These are phyloP conservation scores for Thamnophis elegans DNA, from an alignment of 2,797 vertebrate genomes.

Conservation along the genomic window DNA sequence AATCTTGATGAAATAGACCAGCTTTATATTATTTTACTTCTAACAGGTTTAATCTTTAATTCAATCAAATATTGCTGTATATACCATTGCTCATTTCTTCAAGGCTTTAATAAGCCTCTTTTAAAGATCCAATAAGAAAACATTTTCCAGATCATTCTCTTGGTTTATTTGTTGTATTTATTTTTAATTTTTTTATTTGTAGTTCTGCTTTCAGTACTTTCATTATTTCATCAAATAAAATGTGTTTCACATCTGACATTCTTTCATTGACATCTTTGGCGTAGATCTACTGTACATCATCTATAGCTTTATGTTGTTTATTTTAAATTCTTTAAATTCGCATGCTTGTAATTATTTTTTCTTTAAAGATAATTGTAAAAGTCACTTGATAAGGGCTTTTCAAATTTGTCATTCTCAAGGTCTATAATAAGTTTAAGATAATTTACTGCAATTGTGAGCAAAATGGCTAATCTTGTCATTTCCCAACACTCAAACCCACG, in stretches of 20 bases:
- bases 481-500: neutral
- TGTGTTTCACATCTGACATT: neutral
- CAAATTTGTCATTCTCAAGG: neutral
- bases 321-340: neutral
- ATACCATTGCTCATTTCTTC: too few species aligned
- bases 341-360: neutral
- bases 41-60: neutral
- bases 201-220: neutral
- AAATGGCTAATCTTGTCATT: neutral
- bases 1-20: neutral
- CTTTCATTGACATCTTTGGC: neutral
- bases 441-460: neutral
- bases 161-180: neutral
- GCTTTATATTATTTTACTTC: neutral
- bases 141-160: neutral
- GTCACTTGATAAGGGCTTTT: neutral
- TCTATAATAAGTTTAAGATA: neutral
- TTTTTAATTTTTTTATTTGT: neutral
- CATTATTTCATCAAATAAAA: neutral
- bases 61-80: too few species aligned
- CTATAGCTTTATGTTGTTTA: neutral
- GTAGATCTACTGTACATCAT: neutral
- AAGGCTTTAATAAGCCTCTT: too few species aligned
- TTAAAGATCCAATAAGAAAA: neutral
- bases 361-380: neutral